These are phyloP conservation scores for Microctenopoma steveboyesi DNA, from an alignment of 2,797 vertebrate genomes.

Conservation along the genomic window DNA sequence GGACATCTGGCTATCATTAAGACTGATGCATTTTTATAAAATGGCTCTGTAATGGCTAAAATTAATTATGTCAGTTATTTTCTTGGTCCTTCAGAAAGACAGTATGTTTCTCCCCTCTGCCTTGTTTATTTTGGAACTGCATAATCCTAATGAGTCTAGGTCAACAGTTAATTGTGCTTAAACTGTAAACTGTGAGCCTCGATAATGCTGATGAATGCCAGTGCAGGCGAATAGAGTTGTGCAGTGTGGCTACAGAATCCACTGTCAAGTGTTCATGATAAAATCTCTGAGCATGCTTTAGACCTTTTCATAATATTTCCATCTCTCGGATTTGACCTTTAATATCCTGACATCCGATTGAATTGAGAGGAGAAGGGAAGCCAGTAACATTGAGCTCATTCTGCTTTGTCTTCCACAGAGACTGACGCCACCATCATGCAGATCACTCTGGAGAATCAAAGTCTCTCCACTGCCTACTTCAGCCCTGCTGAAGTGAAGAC, in stretches of 20 bases:
- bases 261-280: slow-evolving; percentile 57
- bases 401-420: slow-evolving; percentile 51
- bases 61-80: slow-evolving; percentile 46
- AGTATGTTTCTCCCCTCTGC: not conserved
- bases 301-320: slow-evolving; percentile 78
- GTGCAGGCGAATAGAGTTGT: not conserved
- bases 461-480: slow-evolving; percentile 8
- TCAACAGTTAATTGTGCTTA: slow-evolving; percentile 28
- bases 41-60: slow-evolving; percentile 15
- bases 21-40: slow-evolving; percentile 34
- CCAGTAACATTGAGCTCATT: slow-evolving; percentile 66
- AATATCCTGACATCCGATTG: slow-evolving; percentile 76
- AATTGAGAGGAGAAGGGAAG: slow-evolving; percentile 58
- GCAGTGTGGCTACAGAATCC: slow-evolving; percentile 11
- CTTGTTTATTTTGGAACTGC: slow-evolving; percentile 24
- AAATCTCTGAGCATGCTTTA: slow-evolving; percentile 65
- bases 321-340: slow-evolving; percentile 81
- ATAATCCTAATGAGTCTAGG: slow-evolving; percentile 10
- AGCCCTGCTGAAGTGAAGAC: slow-evolving; percentile 30
- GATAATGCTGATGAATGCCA: slow-evolving; percentile 22
- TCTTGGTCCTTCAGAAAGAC: slow-evolving; percentile 25
- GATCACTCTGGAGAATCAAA: slow-evolving; percentile 51
- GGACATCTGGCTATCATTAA: slow-evolving; percentile 53
- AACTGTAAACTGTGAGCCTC: slow-evolving; percentile 17
- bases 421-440: slow-evolving; percentile 60